A percentile compares a stretch with the other conserved stretches of the same genome.
Evolutionary conservation across 23 tunicate species (phyloP).

Genomic region (Clavelina lepadiformis): DNA sequence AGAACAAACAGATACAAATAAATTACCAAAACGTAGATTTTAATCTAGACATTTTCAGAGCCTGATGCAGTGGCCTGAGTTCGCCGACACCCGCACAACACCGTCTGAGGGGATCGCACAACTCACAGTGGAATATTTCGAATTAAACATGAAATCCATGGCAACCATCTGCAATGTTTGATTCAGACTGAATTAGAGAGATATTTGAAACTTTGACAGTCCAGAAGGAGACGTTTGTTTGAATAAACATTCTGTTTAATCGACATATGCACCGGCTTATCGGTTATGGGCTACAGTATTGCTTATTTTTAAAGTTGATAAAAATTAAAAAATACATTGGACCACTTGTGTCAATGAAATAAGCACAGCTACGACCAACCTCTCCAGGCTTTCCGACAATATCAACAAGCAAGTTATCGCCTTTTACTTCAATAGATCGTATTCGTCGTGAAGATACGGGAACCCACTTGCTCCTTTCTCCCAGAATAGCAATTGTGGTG

Average conservation of each 20-base stretch:
- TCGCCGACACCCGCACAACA: constrained; percentile 30
- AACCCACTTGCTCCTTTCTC: constrained; percentile 78
- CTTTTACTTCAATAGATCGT: constrained; percentile 43
- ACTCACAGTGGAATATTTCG: constrained; percentile 5
- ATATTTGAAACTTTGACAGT: not conserved
- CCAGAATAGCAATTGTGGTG: constrained; percentile 37
- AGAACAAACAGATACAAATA: too few relatives aligned
- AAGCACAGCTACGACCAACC: constrained; percentile 16
- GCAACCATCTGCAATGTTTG: constrained; percentile 38
- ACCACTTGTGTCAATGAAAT: not conserved
- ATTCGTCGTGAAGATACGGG: constrained; percentile 65
- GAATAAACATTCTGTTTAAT: not conserved
- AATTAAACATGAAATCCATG: constrained; percentile 48
- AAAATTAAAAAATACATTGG: too few relatives aligned
- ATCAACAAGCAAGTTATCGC: constrained; percentile 46
- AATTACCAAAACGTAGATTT: too few relatives aligned
- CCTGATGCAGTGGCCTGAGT: constrained; percentile 33
- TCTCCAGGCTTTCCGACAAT: constrained; percentile 59
- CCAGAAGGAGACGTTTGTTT: not conserved
- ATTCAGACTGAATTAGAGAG: too few relatives aligned
- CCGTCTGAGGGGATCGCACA: constrained; percentile 38
- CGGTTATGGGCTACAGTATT: not conserved
- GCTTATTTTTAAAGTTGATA: too few relatives aligned
- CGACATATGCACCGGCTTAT: not conserved
- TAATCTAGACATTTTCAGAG: too few relatives aligned